Evolutionary conservation across 2,113 vertebrate species (phyloP), one percentile per base, ranked within the genome.

Genomic region (Globicephala melas): DNA sequence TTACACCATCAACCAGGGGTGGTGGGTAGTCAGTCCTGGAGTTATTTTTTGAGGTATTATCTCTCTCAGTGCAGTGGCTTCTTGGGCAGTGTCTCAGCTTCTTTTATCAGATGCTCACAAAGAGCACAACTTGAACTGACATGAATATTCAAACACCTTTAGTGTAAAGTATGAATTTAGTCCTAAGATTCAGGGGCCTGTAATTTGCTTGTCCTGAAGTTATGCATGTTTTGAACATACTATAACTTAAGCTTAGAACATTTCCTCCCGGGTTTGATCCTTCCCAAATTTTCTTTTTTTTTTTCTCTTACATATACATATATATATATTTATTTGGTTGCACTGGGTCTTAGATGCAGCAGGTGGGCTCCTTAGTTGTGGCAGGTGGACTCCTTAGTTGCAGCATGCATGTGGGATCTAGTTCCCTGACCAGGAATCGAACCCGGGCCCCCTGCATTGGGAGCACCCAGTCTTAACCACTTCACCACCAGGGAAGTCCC

Each of bases 101-200:
- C 53, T 93, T 93, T 87, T 84, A 82, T 82, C 53, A 94, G 33
- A 77, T 86, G 31, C 44, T 96, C 23, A 86, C 53, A 47, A 84
- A 88, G 50, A 94, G 36, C 14, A 50, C 87, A 77, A 92, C 23
- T 83, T n/a, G 41, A 90, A 50, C 31, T 71, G 14, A 44, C 17
- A 13, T 63, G 60, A 93, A n/a, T 86, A 79, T 63, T 95, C 36
- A 73, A 36, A 53, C 79, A 70, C 5, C 36, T 74, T 0, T 77
- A 94, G 31, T 50, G 17, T 88, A 70, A 95, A 92, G 62, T 74
- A 1, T 89, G 38, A 76, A 10, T 87, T 38, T 95, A 71, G 55
- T 94, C 28, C 36, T 58, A 62, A 93, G 58, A 80, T 65, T 36
- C 67, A 96, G 20, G 79, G n/a, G 6, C 38, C 74, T 90, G 0